phyloP scores from a whole-genome alignment of 2,888 invertebrate species.

The Dendrolimus houi region DNA sequence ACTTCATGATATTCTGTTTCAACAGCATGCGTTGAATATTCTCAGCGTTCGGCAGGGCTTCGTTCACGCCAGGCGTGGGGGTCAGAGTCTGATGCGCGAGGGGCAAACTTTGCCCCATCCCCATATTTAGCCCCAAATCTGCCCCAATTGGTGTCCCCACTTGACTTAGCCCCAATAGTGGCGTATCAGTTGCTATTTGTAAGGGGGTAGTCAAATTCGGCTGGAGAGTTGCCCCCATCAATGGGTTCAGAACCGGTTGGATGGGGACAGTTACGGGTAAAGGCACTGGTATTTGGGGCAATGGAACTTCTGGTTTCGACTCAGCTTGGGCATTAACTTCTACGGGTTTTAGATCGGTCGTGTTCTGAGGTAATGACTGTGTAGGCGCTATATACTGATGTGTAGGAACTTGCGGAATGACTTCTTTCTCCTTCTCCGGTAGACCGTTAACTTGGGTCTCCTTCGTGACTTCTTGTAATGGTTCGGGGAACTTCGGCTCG shows the following conservation, averaged over 20 bases:
- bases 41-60: constrained; percentile 50
- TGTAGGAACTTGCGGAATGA: constrained; percentile 38
- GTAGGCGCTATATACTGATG: constrained; percentile 48
- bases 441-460: constrained; percentile 38
- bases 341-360: constrained; percentile 21
- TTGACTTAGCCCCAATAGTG: constrained; percentile 47
- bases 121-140: constrained; percentile 39
- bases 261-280: constrained; percentile 16
- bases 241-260: constrained; percentile 22
- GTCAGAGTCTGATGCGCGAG: constrained; percentile 33
- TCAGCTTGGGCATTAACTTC: constrained; percentile 1
- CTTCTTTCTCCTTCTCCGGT: constrained; percentile 27
- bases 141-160: constrained; percentile 52
- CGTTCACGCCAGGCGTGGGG: constrained; percentile 35
- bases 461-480: constrained; percentile 20
- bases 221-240: constrained; percentile 32
- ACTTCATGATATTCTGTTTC: constrained; percentile 72
- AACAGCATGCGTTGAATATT: constrained; percentile 69
- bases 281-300: constrained; percentile 13
- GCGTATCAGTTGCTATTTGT: constrained; percentile 60
- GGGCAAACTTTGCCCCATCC: constrained; percentile 22
- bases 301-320: neutral
- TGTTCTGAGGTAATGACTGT: constrained; percentile 26
- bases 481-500: constrained; percentile 18
- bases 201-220: constrained; percentile 52